Evolutionary conservation across 1,140 invertebrate species (phyloP).

Genomic region (Prorops nasuta): DNA sequence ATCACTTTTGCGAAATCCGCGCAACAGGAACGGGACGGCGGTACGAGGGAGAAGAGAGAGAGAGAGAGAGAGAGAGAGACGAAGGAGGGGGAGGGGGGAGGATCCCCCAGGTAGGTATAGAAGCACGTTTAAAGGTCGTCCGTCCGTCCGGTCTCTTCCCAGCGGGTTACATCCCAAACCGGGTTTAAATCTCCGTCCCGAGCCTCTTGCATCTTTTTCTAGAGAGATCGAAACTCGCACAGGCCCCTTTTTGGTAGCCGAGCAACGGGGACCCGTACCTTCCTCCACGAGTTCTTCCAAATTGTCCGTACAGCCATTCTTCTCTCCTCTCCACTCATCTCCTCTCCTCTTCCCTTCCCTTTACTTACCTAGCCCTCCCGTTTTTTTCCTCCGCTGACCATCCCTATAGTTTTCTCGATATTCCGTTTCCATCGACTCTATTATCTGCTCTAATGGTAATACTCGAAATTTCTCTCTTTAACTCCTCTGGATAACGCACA

Average conservation of each 20-base stretch:
- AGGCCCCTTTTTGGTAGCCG: too few species aligned
- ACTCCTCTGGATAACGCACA: too few species aligned
- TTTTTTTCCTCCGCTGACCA: not conserved
- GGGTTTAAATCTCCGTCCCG: constrained; percentile 34
- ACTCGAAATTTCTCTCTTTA: too few species aligned
- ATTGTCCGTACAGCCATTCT: constrained; percentile 13
- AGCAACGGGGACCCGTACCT: constrained; percentile 5
- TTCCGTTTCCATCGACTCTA: too few species aligned
- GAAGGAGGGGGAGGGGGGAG: constrained; percentile 1
- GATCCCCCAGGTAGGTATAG: constrained; percentile 21
- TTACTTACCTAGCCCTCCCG: not conserved
- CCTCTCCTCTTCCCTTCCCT: constrained; percentile 1
- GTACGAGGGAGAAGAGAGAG: too few species aligned
- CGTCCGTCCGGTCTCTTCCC: too few species aligned
- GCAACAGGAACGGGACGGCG: too few species aligned
- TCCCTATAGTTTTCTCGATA: too few species aligned
- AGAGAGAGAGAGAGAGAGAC: constrained; percentile 10
- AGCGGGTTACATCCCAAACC: constrained; percentile 8
- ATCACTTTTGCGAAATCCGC: too few species aligned
- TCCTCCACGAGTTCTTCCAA: constrained; percentile 5
- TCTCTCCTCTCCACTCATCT: constrained; percentile 8
- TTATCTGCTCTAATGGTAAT: too few species aligned
- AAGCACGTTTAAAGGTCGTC: constrained; percentile 21
- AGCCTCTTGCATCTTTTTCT: too few species aligned
- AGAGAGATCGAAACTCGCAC: too few species aligned